Conservation (phyloP, 2,797 vertebrate species). For the Acipenser transmontanus region DNA sequence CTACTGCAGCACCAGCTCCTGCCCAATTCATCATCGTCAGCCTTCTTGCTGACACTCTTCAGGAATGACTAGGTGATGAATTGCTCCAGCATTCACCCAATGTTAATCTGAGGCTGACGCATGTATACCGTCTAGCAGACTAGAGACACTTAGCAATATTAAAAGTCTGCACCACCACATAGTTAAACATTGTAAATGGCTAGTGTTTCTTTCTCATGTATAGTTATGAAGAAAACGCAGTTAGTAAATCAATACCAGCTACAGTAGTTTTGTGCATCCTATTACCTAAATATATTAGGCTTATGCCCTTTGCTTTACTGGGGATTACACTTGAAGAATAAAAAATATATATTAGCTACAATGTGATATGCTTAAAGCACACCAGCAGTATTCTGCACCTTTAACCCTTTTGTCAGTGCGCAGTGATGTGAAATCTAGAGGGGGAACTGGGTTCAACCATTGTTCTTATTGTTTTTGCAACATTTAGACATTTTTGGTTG, state of each 20-base stretch:
- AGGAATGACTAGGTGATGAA: constrained; percentile 38
- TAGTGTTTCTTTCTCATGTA: constrained; percentile 39
- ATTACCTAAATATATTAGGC: constrained; percentile 27
- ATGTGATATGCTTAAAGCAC: neutral
- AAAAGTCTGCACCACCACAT: constrained; percentile 36
- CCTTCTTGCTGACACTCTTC: constrained; percentile 43
- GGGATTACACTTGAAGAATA: constrained; percentile 22
- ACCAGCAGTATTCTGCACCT: neutral
- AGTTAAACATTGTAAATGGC: constrained; percentile 23
- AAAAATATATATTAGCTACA: neutral
- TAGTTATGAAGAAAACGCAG: constrained; percentile 35
- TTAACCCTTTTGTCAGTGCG: neutral
- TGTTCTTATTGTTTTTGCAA: no score
- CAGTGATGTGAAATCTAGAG: neutral
- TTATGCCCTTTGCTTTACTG: constrained; percentile 19
- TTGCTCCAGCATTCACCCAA: constrained; percentile 34
- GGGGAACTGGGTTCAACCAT: no score
- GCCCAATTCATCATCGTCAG: constrained; percentile 35
- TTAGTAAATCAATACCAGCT: constrained; percentile 37
- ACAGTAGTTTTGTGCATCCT: constrained; percentile 23
- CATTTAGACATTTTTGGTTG: no score
- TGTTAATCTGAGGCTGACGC: constrained; percentile 33
- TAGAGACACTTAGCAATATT: constrained; percentile 36
- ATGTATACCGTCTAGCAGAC: constrained; percentile 27
- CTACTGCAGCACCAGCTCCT: constrained; percentile 22